Base-by-base conservation (phyloP, 2,113 vertebrate genomes). In the Serilophus lunatus region DNA sequence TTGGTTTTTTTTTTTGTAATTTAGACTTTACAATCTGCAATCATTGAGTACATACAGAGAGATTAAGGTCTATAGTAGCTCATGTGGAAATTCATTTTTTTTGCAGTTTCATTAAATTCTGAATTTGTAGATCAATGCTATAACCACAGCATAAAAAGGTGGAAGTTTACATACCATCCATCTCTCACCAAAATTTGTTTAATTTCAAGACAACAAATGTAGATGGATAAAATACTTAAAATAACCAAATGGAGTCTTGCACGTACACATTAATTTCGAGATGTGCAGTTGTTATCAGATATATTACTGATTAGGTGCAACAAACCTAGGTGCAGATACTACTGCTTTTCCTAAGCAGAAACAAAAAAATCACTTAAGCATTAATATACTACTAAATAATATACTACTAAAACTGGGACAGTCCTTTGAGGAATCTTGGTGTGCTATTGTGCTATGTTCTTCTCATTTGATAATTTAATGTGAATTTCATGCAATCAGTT, bases 141-240 rank as follows among this genome's bases (percentile, higher is more conserved):
- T 60, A 86, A 76, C 8, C 10, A 33, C 38, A 44, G 26, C 20
- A 23, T 79, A 18, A 66, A 45, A 82, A 5, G 42, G 22, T 57
- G 38, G 10, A 11, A 5, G 6, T 53, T 66, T 71, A 33, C 0
- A 0, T 79, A 33, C 57, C 16, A 11, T 56, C 9, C 16, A 11
- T 56, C 9, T 86, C 18, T 80, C 35, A 64, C 35, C 10, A 44
- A 66, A 59, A 29, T 63, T 25, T n/a, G 18, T 87, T 90, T 68
- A 13, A 42, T 60, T 80, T 88, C 1, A 11, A 76, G 15, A 31
- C 26, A 74, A 44, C 13, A 83, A 72, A 44, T 40, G 16, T 38
- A 26, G 14, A 8, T 72, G 10, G 51, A 56, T 69, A 50, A 89
- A 36, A 13, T 78, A 8, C 10, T 66, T 66, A 31, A 63, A 75